These are phyloP conservation scores for Serinus canaria DNA, from an alignment of 2,113 vertebrate genomes.

Conservation along the genomic window DNA sequence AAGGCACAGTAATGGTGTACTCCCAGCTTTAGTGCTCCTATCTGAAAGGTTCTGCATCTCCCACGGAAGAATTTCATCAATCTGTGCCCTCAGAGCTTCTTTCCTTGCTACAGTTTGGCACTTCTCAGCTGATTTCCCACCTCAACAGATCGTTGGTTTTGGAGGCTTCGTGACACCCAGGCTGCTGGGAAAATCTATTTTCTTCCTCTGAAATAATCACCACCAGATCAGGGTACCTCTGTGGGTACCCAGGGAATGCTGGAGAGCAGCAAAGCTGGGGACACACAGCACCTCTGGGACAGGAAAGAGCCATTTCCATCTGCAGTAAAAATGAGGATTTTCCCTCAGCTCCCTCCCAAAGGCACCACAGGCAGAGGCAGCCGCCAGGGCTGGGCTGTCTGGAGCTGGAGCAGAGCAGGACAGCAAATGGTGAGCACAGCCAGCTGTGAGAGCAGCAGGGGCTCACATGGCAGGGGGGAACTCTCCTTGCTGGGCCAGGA, in stretches of 20 bases:
- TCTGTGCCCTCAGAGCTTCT: background rate
- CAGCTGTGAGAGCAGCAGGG: background rate
- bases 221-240: background rate
- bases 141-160: background rate
- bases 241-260: background rate
- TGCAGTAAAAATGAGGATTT: background rate
- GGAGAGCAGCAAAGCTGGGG: background rate
- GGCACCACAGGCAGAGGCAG: background rate
- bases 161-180: background rate
- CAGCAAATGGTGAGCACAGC: background rate
- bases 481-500: fast-evolving
- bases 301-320: background rate
- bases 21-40: background rate
- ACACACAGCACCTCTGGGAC: background rate
- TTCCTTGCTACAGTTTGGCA: background rate
- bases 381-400: background rate
- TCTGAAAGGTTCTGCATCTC: background rate
- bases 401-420: background rate
- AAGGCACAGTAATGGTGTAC: background rate
- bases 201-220: background rate
- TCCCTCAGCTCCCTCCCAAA: background rate
- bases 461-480: background rate
- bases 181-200: background rate
- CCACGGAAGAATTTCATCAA: background rate
- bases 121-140: background rate